Percentiles rank a stretch among this genome's conserved stretches.
Conservation (phyloP, 2,113 vertebrate species). For the Chiloscyllium plagiosum region DNA sequence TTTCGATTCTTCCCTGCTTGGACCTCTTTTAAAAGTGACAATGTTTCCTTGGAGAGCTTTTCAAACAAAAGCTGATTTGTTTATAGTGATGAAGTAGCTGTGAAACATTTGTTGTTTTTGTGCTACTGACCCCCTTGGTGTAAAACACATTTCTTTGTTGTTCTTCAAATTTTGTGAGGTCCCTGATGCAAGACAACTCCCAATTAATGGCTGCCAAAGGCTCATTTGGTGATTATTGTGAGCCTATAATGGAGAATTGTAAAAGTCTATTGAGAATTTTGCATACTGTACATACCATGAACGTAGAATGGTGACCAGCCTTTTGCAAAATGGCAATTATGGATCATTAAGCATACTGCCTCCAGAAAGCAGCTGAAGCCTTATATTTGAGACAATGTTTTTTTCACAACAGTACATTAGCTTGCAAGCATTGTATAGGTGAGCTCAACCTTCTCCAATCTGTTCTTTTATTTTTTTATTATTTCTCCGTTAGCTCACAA, state of each 20-base stretch:
- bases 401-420: constrained; percentile 10
- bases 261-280: constrained; percentile 69
- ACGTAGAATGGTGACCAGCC: constrained; percentile 70
- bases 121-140: constrained; percentile 16
- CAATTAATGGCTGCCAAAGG: constrained; percentile 75
- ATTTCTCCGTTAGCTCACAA: constrained; percentile 8
- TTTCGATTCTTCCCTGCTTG: background rate
- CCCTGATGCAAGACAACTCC: constrained; percentile 74
- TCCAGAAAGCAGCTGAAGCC: constrained; percentile 17
- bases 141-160: constrained; percentile 58
- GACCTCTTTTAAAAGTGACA: constrained; percentile 35
- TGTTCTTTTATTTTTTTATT: constrained; percentile 43
- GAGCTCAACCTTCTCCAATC: constrained; percentile 40
- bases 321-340: constrained; percentile 68
- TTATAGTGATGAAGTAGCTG: constrained; percentile 35
- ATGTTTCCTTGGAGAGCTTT: constrained; percentile 27
- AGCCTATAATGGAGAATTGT: constrained; percentile 67
- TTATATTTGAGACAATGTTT: background rate
- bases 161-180: constrained; percentile 75
- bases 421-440: background rate
- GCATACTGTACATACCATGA: constrained; percentile 73
- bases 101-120: constrained; percentile 28
- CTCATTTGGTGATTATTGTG: constrained; percentile 73
- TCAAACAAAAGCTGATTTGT: constrained; percentile 37
- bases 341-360: constrained; percentile 56